Base-by-base conservation (phyloP, 2,888 invertebrate genomes). In the Drosophila formosana region DNA sequence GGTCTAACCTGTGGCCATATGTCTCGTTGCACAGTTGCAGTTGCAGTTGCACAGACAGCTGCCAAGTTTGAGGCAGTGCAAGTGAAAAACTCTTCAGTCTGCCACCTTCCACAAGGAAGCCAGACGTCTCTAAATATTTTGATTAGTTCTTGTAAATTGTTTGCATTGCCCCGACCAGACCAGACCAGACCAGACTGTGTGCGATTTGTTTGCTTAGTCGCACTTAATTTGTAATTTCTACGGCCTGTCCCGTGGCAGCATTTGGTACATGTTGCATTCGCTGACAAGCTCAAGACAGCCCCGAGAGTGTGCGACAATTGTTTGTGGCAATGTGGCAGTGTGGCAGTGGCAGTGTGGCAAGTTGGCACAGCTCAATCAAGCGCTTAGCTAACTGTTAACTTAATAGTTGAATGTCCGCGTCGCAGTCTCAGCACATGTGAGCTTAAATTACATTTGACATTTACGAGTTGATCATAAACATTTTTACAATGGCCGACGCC, bases 381-480 rank as follows among this genome's bases (percentile, higher is more conserved):
- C 79, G 66, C 61, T 80, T 72, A 72, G 82, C 82, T 82, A 78
- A 87, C 70, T 78, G 67, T 73, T 73, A 78, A 69, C 63, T 79
- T 50, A 63, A 66, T 76, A 56, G 71, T 71, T 68, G 63, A 76
- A 64, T 34, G 47, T 25, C 56, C 34, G 11, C 9, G 9, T 9
- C 34, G 30, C 30, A 9, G 34, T 34, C 9, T 6, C 11, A 23
- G 43, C 69, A 65, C 60, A 58, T 75, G 78, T 72, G 73, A 72
- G 76, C 77, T 81, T 90, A 89, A 90, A 90, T 90, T 89, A 89
- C 79, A 86, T 87, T 85, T 82, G 89, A 89, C 91, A 90, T 90
- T 90, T 90, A 90, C 91, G 89, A 90, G 77, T 75, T 56, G 62
- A 72, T 67, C 80, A 89, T 90, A 89, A 90, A 90, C 90, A 80